phyloP scores from a whole-genome alignment of 2,888 invertebrate genomes.

The Abscondita cerata region DNA sequence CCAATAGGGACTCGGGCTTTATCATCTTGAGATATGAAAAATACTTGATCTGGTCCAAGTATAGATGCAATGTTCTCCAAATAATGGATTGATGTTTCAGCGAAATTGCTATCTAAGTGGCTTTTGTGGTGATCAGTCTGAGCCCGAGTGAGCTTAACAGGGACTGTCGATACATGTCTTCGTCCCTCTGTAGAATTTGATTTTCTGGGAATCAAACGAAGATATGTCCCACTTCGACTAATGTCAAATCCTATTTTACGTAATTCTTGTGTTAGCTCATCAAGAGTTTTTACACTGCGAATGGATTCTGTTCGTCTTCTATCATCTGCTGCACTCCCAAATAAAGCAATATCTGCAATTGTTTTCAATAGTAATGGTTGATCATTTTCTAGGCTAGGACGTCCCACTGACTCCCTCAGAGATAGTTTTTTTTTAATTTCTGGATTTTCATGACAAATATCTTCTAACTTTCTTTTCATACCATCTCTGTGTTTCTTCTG shows the following conservation, averaged over 20 bases:
- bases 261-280: not conserved
- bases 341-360: not conserved
- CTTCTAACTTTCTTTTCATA: not conserved
- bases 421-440: not conserved
- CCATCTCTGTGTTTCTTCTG: not conserved
- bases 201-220: not conserved
- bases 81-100: not conserved
- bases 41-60: not conserved
- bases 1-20: conserved; percentile 49
- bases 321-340: not conserved
- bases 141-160: not conserved
- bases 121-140: not conserved
- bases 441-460: not conserved
- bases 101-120: not conserved
- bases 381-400: not conserved
- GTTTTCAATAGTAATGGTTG: not conserved
- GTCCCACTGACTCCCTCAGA: not conserved
- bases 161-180: not conserved
- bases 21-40: not conserved
- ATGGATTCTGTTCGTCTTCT: not conserved
- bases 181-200: not conserved
- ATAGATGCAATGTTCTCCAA: not conserved
- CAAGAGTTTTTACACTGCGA: not conserved
- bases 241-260: not conserved
- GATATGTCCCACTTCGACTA: not conserved